A percentile compares a stretch with the other conserved stretches of the same genome.
Conservation (phyloP, 2,797 vertebrate species). For the Meda fulgida region DNA sequence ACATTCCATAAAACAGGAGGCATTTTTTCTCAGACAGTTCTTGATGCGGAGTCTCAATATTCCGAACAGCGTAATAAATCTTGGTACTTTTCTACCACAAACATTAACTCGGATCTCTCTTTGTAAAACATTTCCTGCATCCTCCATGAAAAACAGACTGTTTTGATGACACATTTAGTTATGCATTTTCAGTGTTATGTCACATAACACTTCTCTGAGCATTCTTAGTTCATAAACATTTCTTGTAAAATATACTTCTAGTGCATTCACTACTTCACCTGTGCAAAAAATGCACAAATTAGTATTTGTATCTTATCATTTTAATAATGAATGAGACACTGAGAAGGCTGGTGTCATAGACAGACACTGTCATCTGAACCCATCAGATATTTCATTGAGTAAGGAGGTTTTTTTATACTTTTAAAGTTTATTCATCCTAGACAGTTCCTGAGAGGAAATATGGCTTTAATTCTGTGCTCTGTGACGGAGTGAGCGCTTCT, state of each 20-base stretch:
- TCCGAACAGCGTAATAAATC: constrained; percentile 32
- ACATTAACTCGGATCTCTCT: constrained; percentile 32
- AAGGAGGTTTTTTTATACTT: not conserved
- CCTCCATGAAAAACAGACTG: constrained; percentile 16
- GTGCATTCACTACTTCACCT: not conserved
- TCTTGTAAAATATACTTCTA: not conserved
- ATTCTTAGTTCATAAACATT: not conserved
- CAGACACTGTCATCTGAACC: not conserved
- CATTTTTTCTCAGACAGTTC: constrained; percentile 26
- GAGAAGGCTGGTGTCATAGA: not conserved
- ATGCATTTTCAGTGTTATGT: not conserved
- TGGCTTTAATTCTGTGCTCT: constrained; percentile 21
- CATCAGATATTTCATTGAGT: not conserved
- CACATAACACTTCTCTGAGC: not conserved
- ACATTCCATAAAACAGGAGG: constrained; percentile 33
- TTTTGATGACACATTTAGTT: constrained; percentile 4
- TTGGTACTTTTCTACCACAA: constrained; percentile 16
- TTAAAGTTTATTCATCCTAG: not conserved
- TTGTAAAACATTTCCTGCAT: constrained; percentile 35
- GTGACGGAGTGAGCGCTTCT: not conserved
- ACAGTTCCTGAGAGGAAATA: not conserved
- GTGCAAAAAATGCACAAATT: not conserved
- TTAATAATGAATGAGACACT: not conserved
- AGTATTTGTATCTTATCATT: not conserved
- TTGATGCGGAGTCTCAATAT: constrained; percentile 19